Evolutionary conservation across 2,797 vertebrate species (phyloP).

Genomic region (Sparidentex hasta): DNA sequence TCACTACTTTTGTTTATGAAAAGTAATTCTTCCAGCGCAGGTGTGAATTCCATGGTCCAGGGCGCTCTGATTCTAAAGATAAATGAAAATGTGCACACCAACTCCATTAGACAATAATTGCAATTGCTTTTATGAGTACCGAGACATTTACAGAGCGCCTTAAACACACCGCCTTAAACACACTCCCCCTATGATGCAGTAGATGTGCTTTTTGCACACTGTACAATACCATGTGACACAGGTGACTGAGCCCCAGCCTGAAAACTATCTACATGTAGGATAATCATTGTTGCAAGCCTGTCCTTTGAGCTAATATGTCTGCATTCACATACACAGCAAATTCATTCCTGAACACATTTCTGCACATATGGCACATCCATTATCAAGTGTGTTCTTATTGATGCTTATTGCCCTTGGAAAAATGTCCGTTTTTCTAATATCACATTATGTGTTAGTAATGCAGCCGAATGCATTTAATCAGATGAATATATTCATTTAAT

Average conservation of each 20-base stretch:
- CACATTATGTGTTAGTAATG: constrained; percentile 8
- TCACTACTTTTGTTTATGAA: not conserved
- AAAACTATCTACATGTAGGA: not conserved
- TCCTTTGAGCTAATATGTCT: not conserved
- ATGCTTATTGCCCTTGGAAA: constrained; percentile 29
- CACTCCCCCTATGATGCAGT: not conserved
- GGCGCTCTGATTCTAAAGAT: not conserved
- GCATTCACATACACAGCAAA: not conserved
- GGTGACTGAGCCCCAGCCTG: not conserved
- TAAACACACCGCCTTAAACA: not conserved
- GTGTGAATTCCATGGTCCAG: not conserved
- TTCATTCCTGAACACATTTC: not conserved
- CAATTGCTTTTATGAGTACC: not conserved
- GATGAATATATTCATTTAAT: constrained; percentile 48
- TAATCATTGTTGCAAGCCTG: not conserved
- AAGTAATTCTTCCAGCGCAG: not conserved
- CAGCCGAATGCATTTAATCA: constrained; percentile 38
- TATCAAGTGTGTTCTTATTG: constrained; percentile 19
- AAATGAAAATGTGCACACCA: not conserved
- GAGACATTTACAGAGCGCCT: not conserved
- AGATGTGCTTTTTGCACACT: too few species aligned
- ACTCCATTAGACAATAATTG: not conserved
- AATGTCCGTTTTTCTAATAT: constrained; percentile 19
- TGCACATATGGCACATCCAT: constrained; percentile 26
- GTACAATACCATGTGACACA: not conserved